phyloP scores from a whole-genome alignment of 2,797 vertebrate species.

The Sebastes minor region DNA sequence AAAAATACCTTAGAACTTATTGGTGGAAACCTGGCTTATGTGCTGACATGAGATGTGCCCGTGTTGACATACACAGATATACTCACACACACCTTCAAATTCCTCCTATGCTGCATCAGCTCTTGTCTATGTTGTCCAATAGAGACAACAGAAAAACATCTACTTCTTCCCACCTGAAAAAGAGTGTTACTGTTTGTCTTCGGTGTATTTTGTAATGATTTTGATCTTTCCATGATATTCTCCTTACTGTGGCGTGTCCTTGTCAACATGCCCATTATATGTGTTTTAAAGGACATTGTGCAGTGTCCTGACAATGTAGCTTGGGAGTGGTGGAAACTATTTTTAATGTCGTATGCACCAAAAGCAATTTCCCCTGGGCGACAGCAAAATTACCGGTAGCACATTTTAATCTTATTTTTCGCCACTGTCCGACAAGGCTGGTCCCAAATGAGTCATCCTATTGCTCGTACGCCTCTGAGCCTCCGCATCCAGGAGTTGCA shows the following conservation, averaged over 20 bases:
- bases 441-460: constrained; percentile 9
- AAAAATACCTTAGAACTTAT: too few species aligned
- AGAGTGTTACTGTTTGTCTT: not conserved
- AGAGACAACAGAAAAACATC: not conserved
- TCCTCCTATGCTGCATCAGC: not conserved
- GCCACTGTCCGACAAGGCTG: not conserved
- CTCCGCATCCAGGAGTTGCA: not conserved
- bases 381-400: not conserved
- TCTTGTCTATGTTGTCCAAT: not conserved
- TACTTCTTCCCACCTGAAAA: constrained; percentile 5
- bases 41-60: too few species aligned
- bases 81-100: not conserved
- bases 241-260: not conserved
- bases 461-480: not conserved
- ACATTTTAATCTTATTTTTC: constrained; percentile 3
- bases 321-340: not conserved
- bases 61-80: not conserved
- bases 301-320: not conserved
- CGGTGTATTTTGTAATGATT: not conserved
- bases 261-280: not conserved
- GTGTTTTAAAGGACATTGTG: not conserved
- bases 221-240: not conserved
- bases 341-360: not conserved
- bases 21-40: too few species aligned
- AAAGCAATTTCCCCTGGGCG: not conserved